phyloP scores from a whole-genome alignment of 2,888 invertebrate species.

The Cyclophora punctaria region DNA sequence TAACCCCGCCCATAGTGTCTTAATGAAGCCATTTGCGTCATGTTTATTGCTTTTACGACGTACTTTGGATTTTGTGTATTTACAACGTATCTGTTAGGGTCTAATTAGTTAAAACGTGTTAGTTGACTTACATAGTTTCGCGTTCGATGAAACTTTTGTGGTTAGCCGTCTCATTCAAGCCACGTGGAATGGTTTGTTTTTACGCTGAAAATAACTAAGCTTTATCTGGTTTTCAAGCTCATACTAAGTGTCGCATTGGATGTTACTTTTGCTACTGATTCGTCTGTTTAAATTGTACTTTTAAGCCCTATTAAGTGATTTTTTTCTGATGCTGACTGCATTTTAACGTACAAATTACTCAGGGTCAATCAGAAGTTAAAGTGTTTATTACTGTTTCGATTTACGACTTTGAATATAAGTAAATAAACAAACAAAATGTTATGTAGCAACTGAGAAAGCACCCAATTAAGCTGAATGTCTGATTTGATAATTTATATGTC shows the following conservation, averaged over 20 bases:
- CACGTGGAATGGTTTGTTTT: too few relatives aligned
- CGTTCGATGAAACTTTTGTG: not conserved
- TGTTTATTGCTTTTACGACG: slow-evolving; percentile 70
- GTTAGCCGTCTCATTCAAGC: too few relatives aligned
- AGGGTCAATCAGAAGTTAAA: too few relatives aligned
- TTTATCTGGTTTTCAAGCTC: too few relatives aligned
- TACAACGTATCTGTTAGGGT: slow-evolving; percentile 53
- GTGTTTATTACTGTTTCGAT: not conserved
- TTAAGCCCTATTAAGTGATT: too few relatives aligned
- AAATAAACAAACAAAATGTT: not conserved
- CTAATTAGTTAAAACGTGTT: slow-evolving; percentile 55
- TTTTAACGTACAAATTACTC: too few relatives aligned
- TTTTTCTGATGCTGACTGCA: too few relatives aligned
- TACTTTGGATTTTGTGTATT: slow-evolving; percentile 66
- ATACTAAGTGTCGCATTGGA: too few relatives aligned
- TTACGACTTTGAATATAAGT: not conserved
- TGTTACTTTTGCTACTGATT: too few relatives aligned
- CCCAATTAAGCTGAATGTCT: slow-evolving; percentile 22
- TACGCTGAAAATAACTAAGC: too few relatives aligned
- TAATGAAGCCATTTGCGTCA: slow-evolving; percentile 73
- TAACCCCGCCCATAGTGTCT: slow-evolving; percentile 50
- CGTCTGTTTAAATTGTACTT: too few relatives aligned
- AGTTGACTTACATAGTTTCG: slow-evolving; percentile 23
- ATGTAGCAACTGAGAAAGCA: slow-evolving; percentile 19
- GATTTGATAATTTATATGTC: slow-evolving; percentile 18